Conservation (phyloP, 2,888 invertebrate species). For the Eumerus sabulonum region DNA sequence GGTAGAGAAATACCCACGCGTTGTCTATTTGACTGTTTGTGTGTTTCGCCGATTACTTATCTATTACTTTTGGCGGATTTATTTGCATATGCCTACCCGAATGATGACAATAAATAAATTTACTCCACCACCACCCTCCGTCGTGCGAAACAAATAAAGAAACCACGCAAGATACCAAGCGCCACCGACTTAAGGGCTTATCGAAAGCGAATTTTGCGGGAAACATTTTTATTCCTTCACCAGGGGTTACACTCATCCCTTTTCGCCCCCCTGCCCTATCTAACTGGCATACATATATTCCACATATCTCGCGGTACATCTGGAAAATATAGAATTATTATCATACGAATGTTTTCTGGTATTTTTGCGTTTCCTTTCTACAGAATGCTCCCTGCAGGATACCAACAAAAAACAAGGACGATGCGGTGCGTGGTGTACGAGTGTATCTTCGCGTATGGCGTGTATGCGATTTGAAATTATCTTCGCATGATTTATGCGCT, state of each 20-base stretch:
- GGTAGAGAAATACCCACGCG: conserved; percentile 22
- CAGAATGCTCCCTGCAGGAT: conserved; percentile 31
- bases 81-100: conserved; percentile 67
- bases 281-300: conserved; percentile 21
- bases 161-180: conserved; percentile 37
- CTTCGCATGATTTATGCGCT: conserved; percentile 64
- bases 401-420: conserved; percentile 23
- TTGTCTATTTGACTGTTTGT: conserved; percentile 56
- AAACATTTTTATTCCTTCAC: conserved; percentile 58
- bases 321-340: conserved; percentile 56
- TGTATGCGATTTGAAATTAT: conserved; percentile 61
- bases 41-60: conserved; percentile 66
- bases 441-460: conserved; percentile 12
- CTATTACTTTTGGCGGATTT: conserved; percentile 69
- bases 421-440: conserved; percentile 11
- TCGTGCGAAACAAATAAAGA: conserved; percentile 16
- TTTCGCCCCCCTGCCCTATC: conserved; percentile 41
- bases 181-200: conserved; percentile 67
- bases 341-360: conserved; percentile 62
- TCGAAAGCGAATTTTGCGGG: conserved; percentile 61
- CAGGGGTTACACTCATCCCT: conserved; percentile 27
- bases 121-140: conserved; percentile 11
- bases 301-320: conserved; percentile 64
- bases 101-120: conserved; percentile 69
- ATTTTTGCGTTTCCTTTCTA: too few relatives aligned